These are phyloP conservation scores for Camarhynchus parvulus DNA, from an alignment of 2,113 vertebrate genomes.

Conservation along the genomic window DNA sequence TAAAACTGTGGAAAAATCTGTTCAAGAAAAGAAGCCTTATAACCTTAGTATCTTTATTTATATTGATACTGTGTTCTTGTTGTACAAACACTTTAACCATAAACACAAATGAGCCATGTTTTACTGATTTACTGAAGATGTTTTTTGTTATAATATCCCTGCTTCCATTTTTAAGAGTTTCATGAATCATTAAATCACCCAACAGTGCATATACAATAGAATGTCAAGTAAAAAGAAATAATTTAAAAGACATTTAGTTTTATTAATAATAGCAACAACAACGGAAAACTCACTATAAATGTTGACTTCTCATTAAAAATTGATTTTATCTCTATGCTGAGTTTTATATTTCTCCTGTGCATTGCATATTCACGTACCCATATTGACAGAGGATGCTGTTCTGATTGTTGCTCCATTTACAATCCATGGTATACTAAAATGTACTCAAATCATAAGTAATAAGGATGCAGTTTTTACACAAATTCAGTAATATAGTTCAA, in stretches of 20 bases:
- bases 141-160: slow-evolving; percentile 21
- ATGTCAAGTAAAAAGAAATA: slow-evolving; percentile 22
- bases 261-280: slow-evolving; percentile 4
- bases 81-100: not conserved
- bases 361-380: not conserved
- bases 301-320: slow-evolving; percentile 34
- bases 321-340: not conserved
- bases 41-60: not conserved
- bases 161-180: slow-evolving; percentile 50
- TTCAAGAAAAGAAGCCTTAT: not conserved
- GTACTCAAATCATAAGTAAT: not conserved
- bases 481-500: not conserved
- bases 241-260: slow-evolving; percentile 5
- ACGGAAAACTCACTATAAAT: slow-evolving; percentile 3
- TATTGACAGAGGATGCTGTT: not conserved
- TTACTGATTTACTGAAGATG: slow-evolving; percentile 17
- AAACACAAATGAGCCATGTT: slow-evolving; percentile 41
- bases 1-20: not conserved
- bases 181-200: slow-evolving; percentile 57
- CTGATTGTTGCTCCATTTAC: not conserved
- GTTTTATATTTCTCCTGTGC: not conserved
- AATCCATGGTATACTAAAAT: not conserved
- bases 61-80: not conserved
- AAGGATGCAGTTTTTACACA: not conserved
- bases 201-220: not conserved